phyloP scores from a whole-genome alignment of 2,888 invertebrate species.

The Leucozona laternaria region DNA sequence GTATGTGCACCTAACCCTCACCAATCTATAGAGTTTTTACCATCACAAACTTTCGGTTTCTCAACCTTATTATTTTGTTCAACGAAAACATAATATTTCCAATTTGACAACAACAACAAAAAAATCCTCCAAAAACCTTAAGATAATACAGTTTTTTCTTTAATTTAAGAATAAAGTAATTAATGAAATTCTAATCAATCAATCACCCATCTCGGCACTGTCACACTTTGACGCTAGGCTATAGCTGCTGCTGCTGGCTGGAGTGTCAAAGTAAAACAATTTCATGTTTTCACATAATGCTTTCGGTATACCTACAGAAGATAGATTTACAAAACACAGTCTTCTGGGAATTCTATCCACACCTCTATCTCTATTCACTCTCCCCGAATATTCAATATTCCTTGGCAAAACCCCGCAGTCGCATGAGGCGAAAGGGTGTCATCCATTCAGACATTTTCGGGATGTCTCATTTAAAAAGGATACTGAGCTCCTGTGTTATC shows the following conservation, averaged over 20 bases:
- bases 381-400: neutral
- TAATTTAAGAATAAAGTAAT: constrained; percentile 81
- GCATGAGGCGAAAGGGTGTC: constrained; percentile 57
- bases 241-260: constrained; percentile 41
- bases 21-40: neutral
- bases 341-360: constrained; percentile 59
- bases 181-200: constrained; percentile 83
- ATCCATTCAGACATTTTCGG: constrained; percentile 62
- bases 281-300: constrained; percentile 68
- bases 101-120: neutral
- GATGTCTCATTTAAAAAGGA: constrained; percentile 71
- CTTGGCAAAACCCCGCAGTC: neutral
- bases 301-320: constrained; percentile 13
- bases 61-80: neutral
- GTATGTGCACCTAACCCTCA: too few relatives aligned
- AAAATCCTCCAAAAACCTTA: neutral
- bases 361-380: constrained; percentile 12
- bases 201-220: constrained; percentile 78
- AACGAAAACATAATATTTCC: neutral
- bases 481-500: constrained; percentile 37
- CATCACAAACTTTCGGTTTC: neutral
- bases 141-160: constrained; percentile 34
- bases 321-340: constrained; percentile 24
- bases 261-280: constrained; percentile 70
- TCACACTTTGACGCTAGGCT: constrained; percentile 63